Conservation (phyloP, 2,888 invertebrate species). For the Anarsia innoxiella region DNA sequence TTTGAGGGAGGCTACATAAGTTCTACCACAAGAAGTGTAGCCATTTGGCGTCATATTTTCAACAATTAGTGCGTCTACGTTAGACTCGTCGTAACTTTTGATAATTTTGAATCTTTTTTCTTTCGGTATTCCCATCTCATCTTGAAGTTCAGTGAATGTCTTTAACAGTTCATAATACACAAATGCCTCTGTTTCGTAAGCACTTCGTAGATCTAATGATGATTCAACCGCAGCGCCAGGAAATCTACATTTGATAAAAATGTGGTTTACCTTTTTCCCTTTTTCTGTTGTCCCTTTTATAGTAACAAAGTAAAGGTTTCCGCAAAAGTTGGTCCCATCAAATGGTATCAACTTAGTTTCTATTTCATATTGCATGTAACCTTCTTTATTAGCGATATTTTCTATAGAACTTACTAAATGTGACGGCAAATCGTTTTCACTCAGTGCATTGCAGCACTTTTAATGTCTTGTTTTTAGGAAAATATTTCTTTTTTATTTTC, state of each 20-base stretch:
- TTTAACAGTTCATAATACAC: constrained; percentile 34
- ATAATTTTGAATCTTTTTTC: constrained; percentile 33
- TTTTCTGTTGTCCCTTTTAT: constrained; percentile 26
- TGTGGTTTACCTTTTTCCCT: constrained; percentile 26
- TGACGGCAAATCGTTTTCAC: too few species aligned
- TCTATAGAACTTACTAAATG: constrained; percentile 16
- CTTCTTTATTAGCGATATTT: constrained; percentile 25
- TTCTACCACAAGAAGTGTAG: constrained; percentile 27
- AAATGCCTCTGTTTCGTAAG: constrained; percentile 36
- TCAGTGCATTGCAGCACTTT: too few species aligned
- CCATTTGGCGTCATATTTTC: constrained; percentile 37
- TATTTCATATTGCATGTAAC: constrained; percentile 24
- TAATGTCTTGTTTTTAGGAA: too few species aligned
- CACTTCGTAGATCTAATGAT: constrained; percentile 29
- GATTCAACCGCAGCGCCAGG: constrained; percentile 22
- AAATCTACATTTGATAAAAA: constrained; percentile 42
- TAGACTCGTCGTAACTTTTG: constrained; percentile 31
- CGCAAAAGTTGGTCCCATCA: constrained; percentile 35
- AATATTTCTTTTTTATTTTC: too few species aligned
- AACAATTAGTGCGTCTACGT: constrained; percentile 33
- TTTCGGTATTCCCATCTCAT: constrained; percentile 29
- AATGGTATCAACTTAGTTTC: constrained; percentile 25
- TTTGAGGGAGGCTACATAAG: constrained; percentile 24
- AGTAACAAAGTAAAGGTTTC: constrained; percentile 32
- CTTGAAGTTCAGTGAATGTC: constrained; percentile 33